Evolutionary conservation across 1,140 invertebrate species (phyloP).

Genomic region (Goniozus legneri): DNA sequence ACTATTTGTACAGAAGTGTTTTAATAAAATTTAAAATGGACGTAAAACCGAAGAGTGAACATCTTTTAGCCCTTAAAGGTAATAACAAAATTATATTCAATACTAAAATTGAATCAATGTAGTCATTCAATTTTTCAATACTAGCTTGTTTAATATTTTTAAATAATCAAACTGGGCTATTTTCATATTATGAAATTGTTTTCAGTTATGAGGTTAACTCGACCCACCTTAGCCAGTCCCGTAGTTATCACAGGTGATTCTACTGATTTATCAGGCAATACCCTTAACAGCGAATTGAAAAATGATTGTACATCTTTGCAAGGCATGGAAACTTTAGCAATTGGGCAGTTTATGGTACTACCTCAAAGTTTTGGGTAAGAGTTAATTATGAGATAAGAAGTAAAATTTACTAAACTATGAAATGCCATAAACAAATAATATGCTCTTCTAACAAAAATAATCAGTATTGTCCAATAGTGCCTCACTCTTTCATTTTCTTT

Average conservation of each 20-base stretch:
- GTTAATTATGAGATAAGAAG: no score
- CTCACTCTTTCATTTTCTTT: no score
- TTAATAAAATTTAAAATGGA: constrained; percentile 30
- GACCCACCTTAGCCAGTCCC: constrained; percentile 78
- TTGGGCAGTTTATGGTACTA: constrained; percentile 85
- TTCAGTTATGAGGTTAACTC: constrained; percentile 90
- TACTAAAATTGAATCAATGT: no score
- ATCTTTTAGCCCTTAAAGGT: constrained; percentile 48
- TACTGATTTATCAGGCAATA: constrained; percentile 77
- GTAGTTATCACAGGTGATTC: constrained; percentile 78
- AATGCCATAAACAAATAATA: no score
- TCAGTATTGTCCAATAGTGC: no score
- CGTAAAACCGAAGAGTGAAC: constrained; percentile 41
- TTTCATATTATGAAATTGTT: constrained; percentile 15
- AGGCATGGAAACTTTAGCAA: constrained; percentile 76
- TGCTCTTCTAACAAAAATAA: no score
- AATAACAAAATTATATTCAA: no score
- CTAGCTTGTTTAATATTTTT: not conserved
- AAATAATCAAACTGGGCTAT: no score
- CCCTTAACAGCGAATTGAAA: constrained; percentile 72
- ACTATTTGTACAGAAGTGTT: no score
- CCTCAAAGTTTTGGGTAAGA: constrained; percentile 92
- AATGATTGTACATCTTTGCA: constrained; percentile 73
- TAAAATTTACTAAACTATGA: no score
- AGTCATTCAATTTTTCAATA: no score